Evolutionary conservation across 2,888 invertebrate species (phyloP).

Genomic region (Plagiodera versicolora): DNA sequence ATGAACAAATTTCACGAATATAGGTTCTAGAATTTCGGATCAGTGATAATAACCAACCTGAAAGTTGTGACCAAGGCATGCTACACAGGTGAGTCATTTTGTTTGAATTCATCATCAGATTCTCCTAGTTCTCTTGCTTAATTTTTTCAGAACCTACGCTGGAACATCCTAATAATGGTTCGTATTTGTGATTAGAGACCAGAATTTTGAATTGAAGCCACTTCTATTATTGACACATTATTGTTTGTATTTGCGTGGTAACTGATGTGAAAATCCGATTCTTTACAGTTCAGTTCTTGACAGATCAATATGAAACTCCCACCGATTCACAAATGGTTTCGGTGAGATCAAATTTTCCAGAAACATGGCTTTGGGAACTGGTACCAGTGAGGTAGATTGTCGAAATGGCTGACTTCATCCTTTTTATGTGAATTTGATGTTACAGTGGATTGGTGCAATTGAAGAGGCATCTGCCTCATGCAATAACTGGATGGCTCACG

Average conservation of each 20-base stretch:
- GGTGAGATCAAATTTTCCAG: slow-evolving; percentile 57
- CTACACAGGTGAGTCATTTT: slow-evolving; percentile 39
- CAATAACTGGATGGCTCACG: slow-evolving; percentile 65
- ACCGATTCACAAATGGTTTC: slow-evolving; percentile 41
- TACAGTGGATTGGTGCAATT: slow-evolving; percentile 32
- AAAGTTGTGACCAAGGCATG: slow-evolving; percentile 60
- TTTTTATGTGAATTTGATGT: not conserved
- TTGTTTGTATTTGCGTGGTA: too few relatives aligned
- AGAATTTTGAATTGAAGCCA: too few relatives aligned
- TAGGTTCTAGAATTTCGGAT: slow-evolving; percentile 56
- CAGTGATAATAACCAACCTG: slow-evolving; percentile 59
- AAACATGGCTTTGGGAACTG: slow-evolving; percentile 72
- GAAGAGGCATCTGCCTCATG: slow-evolving; percentile 58
- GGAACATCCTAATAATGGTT: slow-evolving; percentile 29
- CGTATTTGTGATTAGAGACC: not conserved
- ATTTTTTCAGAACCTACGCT: slow-evolving; percentile 31
- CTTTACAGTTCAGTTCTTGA: slow-evolving; percentile 41
- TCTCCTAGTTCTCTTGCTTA: not conserved
- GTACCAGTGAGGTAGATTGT: slow-evolving; percentile 53
- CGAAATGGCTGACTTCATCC: not conserved
- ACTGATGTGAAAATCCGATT: too few relatives aligned
- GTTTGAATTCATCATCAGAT: not conserved
- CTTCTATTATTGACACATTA: too few relatives aligned
- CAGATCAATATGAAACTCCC: slow-evolving; percentile 38
- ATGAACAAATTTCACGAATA: slow-evolving; percentile 7